Evolutionary conservation across 2,797 vertebrate genomes (phyloP).

Genomic region (Erpetoichthys calabaricus): DNA sequence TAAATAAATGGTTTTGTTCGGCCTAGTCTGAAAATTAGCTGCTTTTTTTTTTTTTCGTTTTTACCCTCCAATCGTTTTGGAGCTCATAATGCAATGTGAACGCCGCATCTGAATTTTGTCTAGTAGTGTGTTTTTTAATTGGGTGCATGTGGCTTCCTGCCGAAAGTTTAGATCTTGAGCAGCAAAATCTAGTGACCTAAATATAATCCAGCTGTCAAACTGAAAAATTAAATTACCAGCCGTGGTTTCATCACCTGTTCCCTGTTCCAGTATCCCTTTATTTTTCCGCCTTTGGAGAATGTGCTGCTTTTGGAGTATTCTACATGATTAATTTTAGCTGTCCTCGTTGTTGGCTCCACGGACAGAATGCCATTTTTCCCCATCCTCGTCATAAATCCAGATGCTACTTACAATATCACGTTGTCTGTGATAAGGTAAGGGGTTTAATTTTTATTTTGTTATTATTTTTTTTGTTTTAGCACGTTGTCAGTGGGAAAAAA

Average conservation of each 20-base stretch:
- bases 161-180: slow-evolving; percentile 10
- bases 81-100: too few species aligned
- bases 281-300: slow-evolving; percentile 11
- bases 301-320: slow-evolving; percentile 17
- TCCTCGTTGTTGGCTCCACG: slow-evolving; percentile 15
- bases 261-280: neutral
- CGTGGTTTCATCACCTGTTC: slow-evolving; percentile 15
- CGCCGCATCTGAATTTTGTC: too few species aligned
- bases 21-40: too few species aligned
- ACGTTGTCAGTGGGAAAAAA: too few species aligned
- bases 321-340: slow-evolving; percentile 32
- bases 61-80: too few species aligned
- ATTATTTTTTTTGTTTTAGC: too few species aligned
- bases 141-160: too few species aligned
- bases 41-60: too few species aligned
- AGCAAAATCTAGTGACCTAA: slow-evolving; percentile 8
- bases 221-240: slow-evolving; percentile 9
- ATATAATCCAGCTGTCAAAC: slow-evolving; percentile 12
- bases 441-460: too few species aligned
- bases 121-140: too few species aligned
- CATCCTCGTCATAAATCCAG: slow-evolving; percentile 4
- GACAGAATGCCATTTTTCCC: slow-evolving; percentile 6
- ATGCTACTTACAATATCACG: neutral
- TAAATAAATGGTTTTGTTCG: too few species aligned
- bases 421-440: neutral